These are phyloP conservation scores for Spilarctia lutea DNA, from an alignment of 2,888 invertebrate species.

Conservation along the genomic window DNA sequence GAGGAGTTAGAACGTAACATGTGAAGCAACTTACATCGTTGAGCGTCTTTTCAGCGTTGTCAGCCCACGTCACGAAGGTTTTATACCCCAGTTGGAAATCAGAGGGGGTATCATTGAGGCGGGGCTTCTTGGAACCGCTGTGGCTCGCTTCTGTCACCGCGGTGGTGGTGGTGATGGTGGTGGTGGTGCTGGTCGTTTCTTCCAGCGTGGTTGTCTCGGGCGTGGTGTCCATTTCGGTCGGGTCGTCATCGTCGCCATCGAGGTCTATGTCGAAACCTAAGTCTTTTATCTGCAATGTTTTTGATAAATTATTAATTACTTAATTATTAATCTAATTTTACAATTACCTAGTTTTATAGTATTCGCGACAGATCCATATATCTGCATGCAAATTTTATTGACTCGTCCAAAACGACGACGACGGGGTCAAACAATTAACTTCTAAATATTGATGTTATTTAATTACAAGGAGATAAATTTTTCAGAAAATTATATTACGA, in stretches of 20 bases:
- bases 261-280: conserved; percentile 86
- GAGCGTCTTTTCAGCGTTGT: conserved; percentile 69
- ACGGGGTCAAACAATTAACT: too few species aligned
- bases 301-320: not conserved
- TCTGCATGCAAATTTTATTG: too few species aligned
- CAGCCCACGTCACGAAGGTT: conserved; percentile 78
- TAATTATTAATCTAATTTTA: not conserved
- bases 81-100: conserved; percentile 85
- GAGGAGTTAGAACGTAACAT: not conserved
- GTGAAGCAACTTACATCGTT: conserved; percentile 53
- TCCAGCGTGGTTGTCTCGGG: conserved; percentile 52
- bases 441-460: too few species aligned
- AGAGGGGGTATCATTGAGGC: conserved; percentile 56
- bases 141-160: conserved; percentile 15
- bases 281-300: conserved; percentile 83
- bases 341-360: too few species aligned
- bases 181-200: conserved; percentile 25
- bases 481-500: too few species aligned
- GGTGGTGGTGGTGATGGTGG: conserved; percentile 18
- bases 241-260: conserved; percentile 14
- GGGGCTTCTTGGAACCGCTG: conserved; percentile 69
- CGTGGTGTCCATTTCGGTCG: conserved; percentile 57
- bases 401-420: too few species aligned
- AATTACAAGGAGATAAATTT: too few species aligned
- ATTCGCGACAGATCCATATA: too few species aligned